Conservation (phyloP, 2,888 invertebrate genomes). For the Drosophila hamatofila region DNA sequence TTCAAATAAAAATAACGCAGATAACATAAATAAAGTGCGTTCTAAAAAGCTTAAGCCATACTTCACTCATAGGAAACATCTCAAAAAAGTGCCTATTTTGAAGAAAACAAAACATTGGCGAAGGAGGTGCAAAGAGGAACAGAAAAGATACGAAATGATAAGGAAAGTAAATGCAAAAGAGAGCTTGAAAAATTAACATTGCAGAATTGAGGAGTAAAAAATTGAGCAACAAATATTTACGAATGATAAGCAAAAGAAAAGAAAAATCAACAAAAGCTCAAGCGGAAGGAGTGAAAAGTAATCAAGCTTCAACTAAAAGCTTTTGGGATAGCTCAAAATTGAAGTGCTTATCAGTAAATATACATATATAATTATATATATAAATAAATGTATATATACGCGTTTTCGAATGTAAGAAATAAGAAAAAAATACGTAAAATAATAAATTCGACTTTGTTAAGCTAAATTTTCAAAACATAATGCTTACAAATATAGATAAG, state of each 20-base stretch:
- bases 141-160: not conserved
- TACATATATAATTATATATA: too few relatives aligned
- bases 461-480: too few relatives aligned
- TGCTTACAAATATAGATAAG: too few relatives aligned
- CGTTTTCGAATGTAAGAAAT: not conserved
- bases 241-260: not conserved
- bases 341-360: not conserved
- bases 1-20: not conserved
- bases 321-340: not conserved
- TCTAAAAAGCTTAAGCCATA: not conserved
- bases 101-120: not conserved
- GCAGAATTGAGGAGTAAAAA: not conserved
- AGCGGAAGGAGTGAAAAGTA: not conserved
- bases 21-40: not conserved
- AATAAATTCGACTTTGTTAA: too few relatives aligned
- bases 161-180: not conserved
- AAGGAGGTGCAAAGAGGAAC: not conserved
- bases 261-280: not conserved
- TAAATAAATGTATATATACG: too few relatives aligned
- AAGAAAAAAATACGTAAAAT: not conserved
- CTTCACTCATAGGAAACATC: not conserved
- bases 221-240: not conserved
- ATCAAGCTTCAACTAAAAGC: too few relatives aligned
- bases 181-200: not conserved
- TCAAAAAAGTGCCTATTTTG: not conserved